Conservation (phyloP, 2,797 vertebrate species). For the Acrocephalus scirpaceus region DNA sequence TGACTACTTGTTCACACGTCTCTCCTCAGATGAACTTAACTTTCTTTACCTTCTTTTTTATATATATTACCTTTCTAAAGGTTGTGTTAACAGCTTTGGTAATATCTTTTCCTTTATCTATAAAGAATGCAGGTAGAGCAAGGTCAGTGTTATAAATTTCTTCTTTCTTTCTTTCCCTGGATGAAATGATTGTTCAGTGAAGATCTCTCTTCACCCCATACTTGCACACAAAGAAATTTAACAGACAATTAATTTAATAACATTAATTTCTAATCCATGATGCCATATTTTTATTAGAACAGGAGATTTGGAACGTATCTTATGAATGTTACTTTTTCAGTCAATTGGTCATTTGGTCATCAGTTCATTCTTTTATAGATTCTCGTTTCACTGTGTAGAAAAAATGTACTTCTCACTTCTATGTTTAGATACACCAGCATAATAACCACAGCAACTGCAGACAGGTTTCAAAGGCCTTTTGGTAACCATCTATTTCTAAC, state of each 20-base stretch:
- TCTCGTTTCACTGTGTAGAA: neutral
- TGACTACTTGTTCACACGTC: neutral
- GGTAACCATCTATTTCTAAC: neutral
- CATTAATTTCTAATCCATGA: neutral
- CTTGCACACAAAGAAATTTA: neutral
- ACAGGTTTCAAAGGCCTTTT: neutral
- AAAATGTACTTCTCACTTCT: neutral
- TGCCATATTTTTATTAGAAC: neutral
- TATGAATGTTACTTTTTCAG: neutral
- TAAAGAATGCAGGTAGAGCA: neutral
- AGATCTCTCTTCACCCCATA: neutral
- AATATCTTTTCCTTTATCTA: neutral
- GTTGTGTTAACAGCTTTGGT: neutral
- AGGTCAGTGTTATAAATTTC: neutral
- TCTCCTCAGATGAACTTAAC: neutral
- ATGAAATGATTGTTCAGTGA: neutral
- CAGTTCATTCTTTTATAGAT: neutral
- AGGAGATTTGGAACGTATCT: neutral
- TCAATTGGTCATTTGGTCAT: neutral
- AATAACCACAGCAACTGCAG: neutral
- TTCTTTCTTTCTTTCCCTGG: neutral
- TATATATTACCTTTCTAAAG: neutral
- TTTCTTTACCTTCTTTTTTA: slow-evolving; percentile 4
- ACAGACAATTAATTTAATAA: neutral
- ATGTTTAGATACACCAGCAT: neutral